Conservation (phyloP, 2,797 vertebrate species). For the Distichodus sexfasciatus region DNA sequence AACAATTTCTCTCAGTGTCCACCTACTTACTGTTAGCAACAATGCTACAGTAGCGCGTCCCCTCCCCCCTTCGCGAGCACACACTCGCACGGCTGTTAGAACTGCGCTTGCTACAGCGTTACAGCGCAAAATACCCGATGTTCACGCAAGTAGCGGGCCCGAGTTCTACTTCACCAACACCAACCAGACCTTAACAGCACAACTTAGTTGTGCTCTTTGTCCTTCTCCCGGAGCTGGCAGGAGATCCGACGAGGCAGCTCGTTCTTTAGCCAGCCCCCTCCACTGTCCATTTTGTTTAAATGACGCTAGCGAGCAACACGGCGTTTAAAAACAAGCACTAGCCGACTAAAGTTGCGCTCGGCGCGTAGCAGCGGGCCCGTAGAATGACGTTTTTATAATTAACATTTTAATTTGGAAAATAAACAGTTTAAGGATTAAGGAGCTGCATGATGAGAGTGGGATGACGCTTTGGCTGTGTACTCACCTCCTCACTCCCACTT, state of each 20-base stretch:
- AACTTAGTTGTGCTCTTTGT: too few species aligned
- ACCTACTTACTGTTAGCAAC: constrained; percentile 25
- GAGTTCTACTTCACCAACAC: too few species aligned
- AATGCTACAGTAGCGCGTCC: constrained; percentile 45
- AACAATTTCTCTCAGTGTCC: too few species aligned
- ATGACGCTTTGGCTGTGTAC: too few species aligned
- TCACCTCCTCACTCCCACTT: constrained; percentile 83
- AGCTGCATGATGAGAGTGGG: too few species aligned
- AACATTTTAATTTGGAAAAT: too few species aligned
- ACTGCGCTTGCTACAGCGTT: too few species aligned
- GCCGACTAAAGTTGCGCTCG: constrained; percentile 9
- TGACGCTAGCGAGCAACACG: not conserved
- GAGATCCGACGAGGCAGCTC: not conserved
- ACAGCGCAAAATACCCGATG: not conserved
- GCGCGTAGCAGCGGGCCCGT: too few species aligned
- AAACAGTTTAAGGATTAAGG: too few species aligned
- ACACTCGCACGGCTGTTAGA: constrained; percentile 23
- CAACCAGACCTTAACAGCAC: too few species aligned
- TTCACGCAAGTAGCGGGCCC: not conserved
- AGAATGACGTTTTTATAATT: too few species aligned
- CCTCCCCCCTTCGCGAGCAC: constrained; percentile 42
- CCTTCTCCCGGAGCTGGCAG: not conserved
- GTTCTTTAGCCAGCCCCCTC: not conserved
- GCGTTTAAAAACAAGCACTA: not conserved
- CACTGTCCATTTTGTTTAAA: constrained; percentile 33